Evolutionary conservation across 2,797 vertebrate species (phyloP).

Genomic region (Bradypodion ventrale): DNA sequence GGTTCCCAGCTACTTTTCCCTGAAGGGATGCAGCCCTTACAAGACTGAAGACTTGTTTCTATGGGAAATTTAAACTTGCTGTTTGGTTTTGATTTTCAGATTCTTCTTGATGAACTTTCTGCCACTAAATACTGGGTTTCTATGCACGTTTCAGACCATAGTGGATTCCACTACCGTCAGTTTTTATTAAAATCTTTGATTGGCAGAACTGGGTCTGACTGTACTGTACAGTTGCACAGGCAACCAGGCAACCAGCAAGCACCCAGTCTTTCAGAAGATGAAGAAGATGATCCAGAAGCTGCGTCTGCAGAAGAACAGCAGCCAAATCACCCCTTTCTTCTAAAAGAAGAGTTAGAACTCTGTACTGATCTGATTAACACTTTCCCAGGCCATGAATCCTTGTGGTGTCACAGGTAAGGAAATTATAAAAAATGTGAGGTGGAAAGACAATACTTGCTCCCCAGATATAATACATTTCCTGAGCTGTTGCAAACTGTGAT

Average conservation of each 20-base stretch:
- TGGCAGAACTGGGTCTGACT: constrained; percentile 62
- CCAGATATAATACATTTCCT: neutral
- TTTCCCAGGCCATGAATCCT: constrained; percentile 93
- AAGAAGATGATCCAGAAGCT: constrained; percentile 61
- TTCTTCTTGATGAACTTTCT: constrained; percentile 91
- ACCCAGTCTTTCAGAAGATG: constrained; percentile 74
- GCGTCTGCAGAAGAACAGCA: constrained; percentile 62
- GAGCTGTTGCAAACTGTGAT: neutral
- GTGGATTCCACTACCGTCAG: constrained; percentile 98
- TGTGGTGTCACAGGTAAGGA: constrained; percentile 97
- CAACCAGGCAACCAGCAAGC: constrained; percentile 58
- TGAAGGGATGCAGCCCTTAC: neutral
- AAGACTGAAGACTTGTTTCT: constrained; percentile 21
- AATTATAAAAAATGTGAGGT: neutral
- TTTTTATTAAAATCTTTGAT: constrained; percentile 90
- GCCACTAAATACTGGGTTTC: constrained; percentile 93
- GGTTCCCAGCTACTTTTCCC: neutral
- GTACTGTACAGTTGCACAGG: constrained; percentile 52
- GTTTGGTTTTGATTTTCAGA: constrained; percentile 73
- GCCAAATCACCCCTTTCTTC: constrained; percentile 69
- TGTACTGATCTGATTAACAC: constrained; percentile 91
- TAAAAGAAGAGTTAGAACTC: constrained; percentile 90
- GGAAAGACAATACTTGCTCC: neutral
- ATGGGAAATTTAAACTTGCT: constrained; percentile 9
- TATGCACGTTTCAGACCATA: constrained; percentile 96